A percentile compares a stretch with the other conserved stretches of the same genome.
Evolutionary conservation across 2,888 invertebrate genomes (phyloP).

Genomic region (Phyllotreta cruciferae): DNA sequence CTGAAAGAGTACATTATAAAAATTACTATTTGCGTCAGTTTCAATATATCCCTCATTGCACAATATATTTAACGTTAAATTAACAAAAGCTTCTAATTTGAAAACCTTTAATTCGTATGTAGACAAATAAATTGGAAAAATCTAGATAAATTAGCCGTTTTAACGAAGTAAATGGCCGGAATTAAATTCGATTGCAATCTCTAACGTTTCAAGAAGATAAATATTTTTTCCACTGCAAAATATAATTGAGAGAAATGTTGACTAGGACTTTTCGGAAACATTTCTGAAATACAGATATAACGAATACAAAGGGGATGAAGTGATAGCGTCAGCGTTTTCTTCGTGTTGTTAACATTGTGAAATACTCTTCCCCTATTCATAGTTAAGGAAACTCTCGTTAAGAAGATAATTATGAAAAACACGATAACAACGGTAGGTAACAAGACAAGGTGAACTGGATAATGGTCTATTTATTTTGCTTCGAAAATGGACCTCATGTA

Average conservation of each 20-base stretch:
- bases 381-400: constrained; percentile 9
- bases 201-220: constrained; percentile 4
- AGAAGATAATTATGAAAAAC: constrained; percentile 4
- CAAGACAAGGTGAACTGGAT: no score
- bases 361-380: constrained; percentile 7
- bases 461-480: no score
- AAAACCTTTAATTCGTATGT: no score
- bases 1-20: no score
- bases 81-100: no score
- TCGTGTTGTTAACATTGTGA: constrained; percentile 9
- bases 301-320: constrained; percentile 18
- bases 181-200: neutral
- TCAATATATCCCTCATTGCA: no score
- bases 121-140: no score
- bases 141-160: no score
- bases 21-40: no score
- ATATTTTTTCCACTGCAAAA: constrained; percentile 7
- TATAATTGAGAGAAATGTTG: constrained; percentile 15
- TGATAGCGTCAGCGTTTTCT: constrained; percentile 12
- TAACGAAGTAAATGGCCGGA: no score
- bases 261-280: constrained; percentile 17
- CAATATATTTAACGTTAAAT: no score
- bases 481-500: no score
- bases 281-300: constrained; percentile 16
- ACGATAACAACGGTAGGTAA: neutral